phyloP scores from a whole-genome alignment of 2,888 invertebrate genomes.

The Cyclophora punctaria region DNA sequence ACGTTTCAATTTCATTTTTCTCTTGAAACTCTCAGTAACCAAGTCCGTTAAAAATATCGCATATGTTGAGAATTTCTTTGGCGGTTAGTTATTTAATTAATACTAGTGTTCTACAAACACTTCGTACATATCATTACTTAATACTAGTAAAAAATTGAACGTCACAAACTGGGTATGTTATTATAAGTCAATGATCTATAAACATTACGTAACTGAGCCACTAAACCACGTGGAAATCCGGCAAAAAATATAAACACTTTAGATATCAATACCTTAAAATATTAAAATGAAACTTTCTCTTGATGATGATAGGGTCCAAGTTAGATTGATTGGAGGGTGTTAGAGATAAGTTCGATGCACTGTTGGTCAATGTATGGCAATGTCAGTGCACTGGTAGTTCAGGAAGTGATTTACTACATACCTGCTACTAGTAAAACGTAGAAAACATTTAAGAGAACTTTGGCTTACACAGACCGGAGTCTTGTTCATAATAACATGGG shows the following conservation, averaged over 20 bases:
- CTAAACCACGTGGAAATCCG: slow-evolving; percentile 21
- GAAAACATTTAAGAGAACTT: no score
- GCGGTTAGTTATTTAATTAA: no score
- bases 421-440: no score
- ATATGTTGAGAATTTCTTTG: no score
- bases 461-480: no score
- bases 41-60: no score
- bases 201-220: slow-evolving; percentile 7
- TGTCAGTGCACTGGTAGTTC: slow-evolving; percentile 12
- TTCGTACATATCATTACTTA: no score
- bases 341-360: slow-evolving; percentile 30
- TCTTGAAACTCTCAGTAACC: no score
- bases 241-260: slow-evolving; percentile 48
- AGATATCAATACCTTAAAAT: slow-evolving; percentile 2
- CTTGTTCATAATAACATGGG: no score
- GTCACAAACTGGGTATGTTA: neutral
- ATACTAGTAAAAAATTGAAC: no score
- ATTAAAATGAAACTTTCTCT: neutral
- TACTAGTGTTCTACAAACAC: no score
- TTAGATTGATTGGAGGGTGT: slow-evolving; percentile 7
- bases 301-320: slow-evolving; percentile 5
- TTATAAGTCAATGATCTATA: slow-evolving; percentile 31
- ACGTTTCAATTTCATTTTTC: no score
- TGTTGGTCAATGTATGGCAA: slow-evolving; percentile 13
- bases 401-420: neutral